Percentiles rank a stretch among this genome's conserved stretches.
Evolutionary conservation across 2,797 vertebrate genomes (phyloP).

Genomic region (Manis javanica): DNA sequence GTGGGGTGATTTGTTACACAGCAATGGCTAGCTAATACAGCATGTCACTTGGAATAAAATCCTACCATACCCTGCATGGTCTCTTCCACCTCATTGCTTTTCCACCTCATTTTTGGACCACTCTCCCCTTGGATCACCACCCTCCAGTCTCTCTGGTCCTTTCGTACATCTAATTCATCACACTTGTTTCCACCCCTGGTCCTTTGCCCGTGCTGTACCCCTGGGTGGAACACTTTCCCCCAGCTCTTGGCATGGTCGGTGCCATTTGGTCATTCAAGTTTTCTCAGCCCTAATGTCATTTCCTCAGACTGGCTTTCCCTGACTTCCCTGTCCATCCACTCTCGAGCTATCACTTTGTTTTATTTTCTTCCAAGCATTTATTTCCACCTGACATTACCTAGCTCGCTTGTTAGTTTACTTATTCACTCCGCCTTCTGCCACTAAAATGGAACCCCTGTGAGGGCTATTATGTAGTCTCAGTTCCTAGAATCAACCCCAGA

Average conservation of each 20-base stretch:
- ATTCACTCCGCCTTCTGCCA: neutral
- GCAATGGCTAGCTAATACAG: constrained; percentile 12
- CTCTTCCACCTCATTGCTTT: neutral
- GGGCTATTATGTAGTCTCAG: too few relatives aligned
- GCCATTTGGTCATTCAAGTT: neutral
- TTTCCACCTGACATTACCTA: neutral
- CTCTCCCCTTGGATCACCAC: neutral
- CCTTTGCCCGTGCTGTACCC: neutral
- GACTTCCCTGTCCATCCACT: neutral
- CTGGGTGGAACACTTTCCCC: neutral
- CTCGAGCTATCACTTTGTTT: neutral
- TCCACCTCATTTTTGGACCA: neutral
- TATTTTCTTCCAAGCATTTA: neutral
- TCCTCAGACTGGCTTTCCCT: neutral
- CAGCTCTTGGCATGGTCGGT: neutral
- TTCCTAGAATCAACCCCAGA: neutral
- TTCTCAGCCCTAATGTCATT: neutral
- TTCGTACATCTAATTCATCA: neutral
- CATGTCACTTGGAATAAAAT: neutral
- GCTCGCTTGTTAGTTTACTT: neutral
- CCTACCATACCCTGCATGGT: too few relatives aligned
- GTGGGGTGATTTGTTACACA: neutral
- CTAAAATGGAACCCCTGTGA: neutral
- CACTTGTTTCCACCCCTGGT: too few relatives aligned
- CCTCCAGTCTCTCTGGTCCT: neutral